phyloP scores from a whole-genome alignment of 2,113 vertebrate species.

The Sebastes fasciatus region DNA sequence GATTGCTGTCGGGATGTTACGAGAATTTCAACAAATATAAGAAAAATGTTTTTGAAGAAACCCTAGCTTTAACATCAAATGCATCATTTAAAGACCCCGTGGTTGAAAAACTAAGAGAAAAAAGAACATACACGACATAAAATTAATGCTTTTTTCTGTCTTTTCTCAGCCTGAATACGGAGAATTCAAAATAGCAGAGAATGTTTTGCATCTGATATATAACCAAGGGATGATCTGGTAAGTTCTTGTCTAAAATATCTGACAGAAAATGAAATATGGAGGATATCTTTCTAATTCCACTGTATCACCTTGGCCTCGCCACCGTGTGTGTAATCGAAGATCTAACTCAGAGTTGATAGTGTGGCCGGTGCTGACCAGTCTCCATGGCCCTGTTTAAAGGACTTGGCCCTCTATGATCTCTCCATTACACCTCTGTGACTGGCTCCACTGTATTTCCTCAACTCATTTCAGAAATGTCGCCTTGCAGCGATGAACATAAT shows the following conservation, averaged over 20 bases:
- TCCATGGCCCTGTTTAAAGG: slow-evolving; percentile 51
- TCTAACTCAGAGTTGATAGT: slow-evolving; percentile 34
- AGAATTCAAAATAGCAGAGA: slow-evolving; percentile 99
- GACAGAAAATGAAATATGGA: background rate
- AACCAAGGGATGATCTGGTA: slow-evolving; percentile 99
- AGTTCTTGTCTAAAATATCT: slow-evolving; percentile 53
- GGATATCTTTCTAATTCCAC: background rate
- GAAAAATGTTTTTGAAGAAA: background rate
- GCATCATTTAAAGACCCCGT: background rate
- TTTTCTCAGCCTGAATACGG: slow-evolving; percentile 95
- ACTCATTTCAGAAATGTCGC: slow-evolving; percentile 64
- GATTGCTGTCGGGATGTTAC: background rate
- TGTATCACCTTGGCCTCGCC: background rate
- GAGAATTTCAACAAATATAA: background rate
- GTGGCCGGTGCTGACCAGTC: slow-evolving; percentile 2
- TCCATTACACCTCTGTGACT: slow-evolving; percentile 35
- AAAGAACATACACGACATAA: background rate
- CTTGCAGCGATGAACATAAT: slow-evolving; percentile 60
- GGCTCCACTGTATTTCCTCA: slow-evolving; percentile 40
- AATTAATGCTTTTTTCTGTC: slow-evolving; percentile 6
- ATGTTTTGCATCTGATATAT: slow-evolving; percentile 97
- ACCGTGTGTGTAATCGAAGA: slow-evolving; percentile 26
- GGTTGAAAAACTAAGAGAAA: background rate
- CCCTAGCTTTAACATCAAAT: background rate
- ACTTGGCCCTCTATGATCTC: slow-evolving; percentile 20